These are phyloP conservation scores for Ormia ochracea DNA, from an alignment of 2,888 invertebrate species.

Conservation along the genomic window DNA sequence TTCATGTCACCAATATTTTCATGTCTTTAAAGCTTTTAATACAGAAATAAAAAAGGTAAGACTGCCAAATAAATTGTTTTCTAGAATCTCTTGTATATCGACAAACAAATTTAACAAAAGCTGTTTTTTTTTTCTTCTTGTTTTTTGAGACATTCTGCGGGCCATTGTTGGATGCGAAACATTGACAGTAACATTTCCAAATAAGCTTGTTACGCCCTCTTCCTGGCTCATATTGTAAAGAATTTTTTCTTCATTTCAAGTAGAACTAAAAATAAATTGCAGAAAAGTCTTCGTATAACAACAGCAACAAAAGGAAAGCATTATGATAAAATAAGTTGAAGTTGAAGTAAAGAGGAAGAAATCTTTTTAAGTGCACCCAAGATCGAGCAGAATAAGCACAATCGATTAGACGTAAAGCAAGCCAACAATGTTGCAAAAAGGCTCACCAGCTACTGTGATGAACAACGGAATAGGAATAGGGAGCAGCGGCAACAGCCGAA, in stretches of 20 bases:
- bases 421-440: slow-evolving; percentile 45
- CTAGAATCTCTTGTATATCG: background rate
- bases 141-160: slow-evolving; percentile 1
- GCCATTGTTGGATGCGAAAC: slow-evolving; percentile 31
- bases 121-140: background rate
- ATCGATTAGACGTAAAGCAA: slow-evolving; percentile 38
- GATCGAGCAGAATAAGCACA: slow-evolving; percentile 38
- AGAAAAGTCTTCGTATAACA: background rate
- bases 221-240: slow-evolving; percentile 9
- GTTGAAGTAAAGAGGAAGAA: slow-evolving; percentile 8
- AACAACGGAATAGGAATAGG: slow-evolving; percentile 12
- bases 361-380: slow-evolving; percentile 24
- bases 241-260: background rate
- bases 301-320: slow-evolving; percentile 5
- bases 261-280: background rate
- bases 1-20: background rate
- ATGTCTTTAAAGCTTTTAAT: background rate
- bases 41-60: background rate
- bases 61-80: slow-evolving; percentile 36
- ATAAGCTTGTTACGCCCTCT: slow-evolving; percentile 49
- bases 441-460: background rate
- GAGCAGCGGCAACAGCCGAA: slow-evolving; percentile 34
- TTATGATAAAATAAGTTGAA: slow-evolving; percentile 28
- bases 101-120: background rate
- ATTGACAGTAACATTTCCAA: slow-evolving; percentile 54